Conservation (phyloP, 2,797 vertebrate genomes). For the Mergus octosetaceus region DNA sequence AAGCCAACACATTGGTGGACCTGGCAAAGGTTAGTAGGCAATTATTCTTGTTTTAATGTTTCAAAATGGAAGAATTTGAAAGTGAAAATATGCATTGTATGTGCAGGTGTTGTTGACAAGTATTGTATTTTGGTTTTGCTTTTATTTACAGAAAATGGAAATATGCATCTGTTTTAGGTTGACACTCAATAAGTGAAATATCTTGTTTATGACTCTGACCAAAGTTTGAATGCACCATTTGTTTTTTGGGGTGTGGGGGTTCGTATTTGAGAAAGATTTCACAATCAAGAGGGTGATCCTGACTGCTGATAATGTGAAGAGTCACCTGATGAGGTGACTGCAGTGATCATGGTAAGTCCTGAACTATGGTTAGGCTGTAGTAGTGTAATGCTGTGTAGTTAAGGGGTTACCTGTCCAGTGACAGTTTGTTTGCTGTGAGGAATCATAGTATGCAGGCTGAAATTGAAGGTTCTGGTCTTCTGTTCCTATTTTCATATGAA, state of each 20-base stretch:
- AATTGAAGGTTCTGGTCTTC: background rate
- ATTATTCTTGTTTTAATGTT: background rate
- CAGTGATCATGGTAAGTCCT: background rate
- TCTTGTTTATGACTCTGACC: background rate
- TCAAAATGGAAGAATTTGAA: background rate
- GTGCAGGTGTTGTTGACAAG: background rate
- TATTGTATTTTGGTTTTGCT: background rate
- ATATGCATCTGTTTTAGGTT: background rate
- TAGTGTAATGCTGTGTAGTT: background rate
- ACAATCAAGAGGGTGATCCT: background rate
- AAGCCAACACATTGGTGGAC: conserved; percentile 99
- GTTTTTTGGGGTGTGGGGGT: background rate
- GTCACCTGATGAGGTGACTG: background rate
- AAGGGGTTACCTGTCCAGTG: background rate
- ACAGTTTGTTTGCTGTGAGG: background rate
- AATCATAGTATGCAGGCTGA: background rate
- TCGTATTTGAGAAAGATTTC: background rate
- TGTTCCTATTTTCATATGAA: background rate
- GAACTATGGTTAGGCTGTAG: background rate
- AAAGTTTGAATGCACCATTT: background rate
- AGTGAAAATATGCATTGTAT: background rate
- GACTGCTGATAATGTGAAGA: background rate
- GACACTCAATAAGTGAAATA: background rate
- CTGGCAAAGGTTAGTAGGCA: conserved; percentile 94
- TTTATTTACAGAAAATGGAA: background rate